Evolutionary conservation across 2,888 invertebrate genomes (phyloP).

Genomic region (Agriopis marginaria): DNA sequence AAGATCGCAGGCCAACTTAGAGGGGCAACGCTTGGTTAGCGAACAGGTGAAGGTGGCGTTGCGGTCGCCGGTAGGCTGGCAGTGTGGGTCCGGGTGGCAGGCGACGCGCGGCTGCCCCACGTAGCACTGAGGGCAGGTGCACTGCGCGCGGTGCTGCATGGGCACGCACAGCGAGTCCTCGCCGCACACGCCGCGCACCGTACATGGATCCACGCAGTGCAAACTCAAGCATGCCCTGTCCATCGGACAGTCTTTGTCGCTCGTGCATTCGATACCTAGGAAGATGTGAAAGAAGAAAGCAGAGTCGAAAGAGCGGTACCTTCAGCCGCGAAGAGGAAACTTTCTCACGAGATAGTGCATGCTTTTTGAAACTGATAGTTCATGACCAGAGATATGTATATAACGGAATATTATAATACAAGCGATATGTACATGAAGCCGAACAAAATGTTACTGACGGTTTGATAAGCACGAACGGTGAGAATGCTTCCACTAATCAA

Average conservation of each 20-base stretch:
- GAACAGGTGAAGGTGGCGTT: constrained; percentile 88
- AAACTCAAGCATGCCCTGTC: constrained; percentile 96
- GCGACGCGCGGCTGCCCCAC: constrained; percentile 92
- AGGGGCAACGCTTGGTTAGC: constrained; percentile 90
- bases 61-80: constrained; percentile 88
- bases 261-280: constrained; percentile 94
- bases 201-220: constrained; percentile 96
- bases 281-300: constrained; percentile 87
- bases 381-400: constrained; percentile 83
- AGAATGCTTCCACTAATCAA: constrained; percentile 86
- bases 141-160: constrained; percentile 93
- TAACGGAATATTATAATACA: constrained; percentile 84
- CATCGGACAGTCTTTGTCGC: constrained; percentile 96
- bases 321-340: constrained; percentile 96
- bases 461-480: constrained; percentile 86
- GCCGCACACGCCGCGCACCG: constrained; percentile 95
- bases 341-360: constrained; percentile 92
- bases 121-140: constrained; percentile 95
- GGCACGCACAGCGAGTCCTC: constrained; percentile 95
- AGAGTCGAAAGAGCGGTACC: constrained; percentile 91
- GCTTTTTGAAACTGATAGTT: constrained; percentile 87
- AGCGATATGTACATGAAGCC: constrained; percentile 88
- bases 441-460: constrained; percentile 84
- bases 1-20: constrained; percentile 90
- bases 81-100: constrained; percentile 93